A percentile compares a stretch with the other conserved stretches of the same genome.
phyloP scores from a whole-genome alignment of 2,888 invertebrate species.

The Agonopterix subpropinquella region DNA sequence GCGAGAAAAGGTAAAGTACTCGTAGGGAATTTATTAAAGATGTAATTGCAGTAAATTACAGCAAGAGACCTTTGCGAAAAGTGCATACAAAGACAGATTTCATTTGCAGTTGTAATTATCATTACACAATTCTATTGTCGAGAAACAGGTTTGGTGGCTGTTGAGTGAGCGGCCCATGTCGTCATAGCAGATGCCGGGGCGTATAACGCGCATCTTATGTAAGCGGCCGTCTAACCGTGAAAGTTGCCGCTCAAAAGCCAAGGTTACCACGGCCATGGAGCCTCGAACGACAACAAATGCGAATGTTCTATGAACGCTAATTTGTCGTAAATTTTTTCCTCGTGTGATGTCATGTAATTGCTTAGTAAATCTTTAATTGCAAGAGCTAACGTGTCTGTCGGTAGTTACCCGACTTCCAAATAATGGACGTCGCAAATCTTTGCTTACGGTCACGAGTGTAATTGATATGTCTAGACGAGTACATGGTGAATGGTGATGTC shows the following conservation, averaged over 20 bases:
- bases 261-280: slow-evolving; percentile 68
- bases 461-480: slow-evolving; percentile 17
- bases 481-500: slow-evolving; percentile 27
- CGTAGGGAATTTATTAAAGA: background rate
- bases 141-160: slow-evolving; percentile 52
- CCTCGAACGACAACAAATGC: slow-evolving; percentile 49
- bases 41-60: slow-evolving; percentile 2
- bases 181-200: slow-evolving; percentile 55
- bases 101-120: slow-evolving; percentile 13
- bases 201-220: slow-evolving; percentile 60
- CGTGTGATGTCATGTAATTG: slow-evolving; percentile 58
- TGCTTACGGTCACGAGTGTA: slow-evolving; percentile 22
- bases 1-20: background rate
- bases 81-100: slow-evolving; percentile 5
- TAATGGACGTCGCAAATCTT: slow-evolving; percentile 14
- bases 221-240: slow-evolving; percentile 73
- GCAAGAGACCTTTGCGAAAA: background rate
- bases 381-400: slow-evolving; percentile 14
- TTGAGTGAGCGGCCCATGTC: slow-evolving; percentile 47
- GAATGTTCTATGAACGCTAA: slow-evolving; percentile 51
- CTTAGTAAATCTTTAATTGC: slow-evolving; percentile 34
- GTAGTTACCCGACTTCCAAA: slow-evolving; percentile 23
- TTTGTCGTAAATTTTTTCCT: slow-evolving; percentile 54
- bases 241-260: slow-evolving; percentile 75
- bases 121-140: slow-evolving; percentile 25